phyloP scores from a whole-genome alignment of 2,888 invertebrate genomes.

The Lasioglossum calceatum region DNA sequence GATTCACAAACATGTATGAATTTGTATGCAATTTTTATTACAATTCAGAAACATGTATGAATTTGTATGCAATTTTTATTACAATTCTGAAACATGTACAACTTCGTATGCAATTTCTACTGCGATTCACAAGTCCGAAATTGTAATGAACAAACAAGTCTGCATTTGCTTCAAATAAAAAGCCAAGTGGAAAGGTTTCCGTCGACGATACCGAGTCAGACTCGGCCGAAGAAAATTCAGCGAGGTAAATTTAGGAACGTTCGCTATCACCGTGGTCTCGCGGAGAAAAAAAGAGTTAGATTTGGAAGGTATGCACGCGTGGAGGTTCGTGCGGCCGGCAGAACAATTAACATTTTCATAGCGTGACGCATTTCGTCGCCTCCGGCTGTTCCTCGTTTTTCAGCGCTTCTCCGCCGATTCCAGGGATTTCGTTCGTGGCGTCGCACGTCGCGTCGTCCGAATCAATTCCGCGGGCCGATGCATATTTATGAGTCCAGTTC shows the following conservation, averaged over 20 bases:
- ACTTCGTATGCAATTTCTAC: too few relatives aligned
- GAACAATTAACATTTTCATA: constrained; percentile 59
- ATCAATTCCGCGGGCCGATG: constrained; percentile 44
- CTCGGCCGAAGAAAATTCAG: neutral
- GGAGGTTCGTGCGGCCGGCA: constrained; percentile 1
- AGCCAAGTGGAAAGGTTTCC: neutral
- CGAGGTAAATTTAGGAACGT: constrained; percentile 12
- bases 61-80: too few relatives aligned
- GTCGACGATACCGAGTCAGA: neutral
- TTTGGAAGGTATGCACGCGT: constrained; percentile 12
- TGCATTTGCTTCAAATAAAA: too few relatives aligned
- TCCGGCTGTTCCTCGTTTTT: constrained; percentile 41
- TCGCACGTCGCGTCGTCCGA: constrained; percentile 17
- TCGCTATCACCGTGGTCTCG: constrained; percentile 23
- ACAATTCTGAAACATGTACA: too few relatives aligned
- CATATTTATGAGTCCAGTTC: constrained; percentile 49
- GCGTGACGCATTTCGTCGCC: constrained; percentile 57
- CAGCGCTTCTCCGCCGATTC: constrained; percentile 36
- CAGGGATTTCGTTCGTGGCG: constrained; percentile 28
- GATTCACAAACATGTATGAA: too few relatives aligned
- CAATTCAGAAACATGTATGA: too few relatives aligned
- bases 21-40: too few relatives aligned
- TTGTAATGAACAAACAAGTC: neutral
- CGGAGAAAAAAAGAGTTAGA: neutral
- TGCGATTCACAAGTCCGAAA: too few relatives aligned